phyloP scores from a whole-genome alignment of 2,113 vertebrate species.

The Echinops telfairi region DNA sequence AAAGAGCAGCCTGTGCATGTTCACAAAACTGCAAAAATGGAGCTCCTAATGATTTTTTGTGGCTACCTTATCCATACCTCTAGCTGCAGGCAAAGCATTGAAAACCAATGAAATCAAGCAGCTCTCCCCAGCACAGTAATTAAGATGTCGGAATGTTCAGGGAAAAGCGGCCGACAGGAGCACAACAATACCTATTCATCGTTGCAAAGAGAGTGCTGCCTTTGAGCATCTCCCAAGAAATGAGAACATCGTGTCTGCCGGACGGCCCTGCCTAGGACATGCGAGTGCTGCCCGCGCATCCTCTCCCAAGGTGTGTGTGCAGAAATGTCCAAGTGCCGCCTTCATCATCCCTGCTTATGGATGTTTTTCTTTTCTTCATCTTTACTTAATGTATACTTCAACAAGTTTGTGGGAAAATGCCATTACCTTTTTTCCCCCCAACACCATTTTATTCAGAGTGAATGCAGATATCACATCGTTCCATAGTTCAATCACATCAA shows the following conservation, averaged over 20 bases:
- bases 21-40: conserved; percentile 60
- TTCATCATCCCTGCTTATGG: neutral
- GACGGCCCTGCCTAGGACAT: neutral
- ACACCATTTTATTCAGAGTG: too few species aligned
- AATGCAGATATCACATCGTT: too few species aligned
- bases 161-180: conserved; percentile 10
- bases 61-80: conserved; percentile 63
- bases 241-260: neutral
- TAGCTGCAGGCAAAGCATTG: conserved; percentile 82
- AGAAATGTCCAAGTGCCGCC: neutral
- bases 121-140: conserved; percentile 67
- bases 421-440: too few species aligned
- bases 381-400: neutral
- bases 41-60: conserved; percentile 61
- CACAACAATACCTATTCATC: conserved; percentile 18
- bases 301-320: neutral
- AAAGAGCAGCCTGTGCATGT: conserved; percentile 48
- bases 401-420: too few species aligned
- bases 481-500: too few species aligned
- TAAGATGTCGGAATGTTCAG: conserved; percentile 72
- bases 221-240: conserved; percentile 31
- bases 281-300: neutral
- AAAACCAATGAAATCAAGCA: conserved; percentile 80
- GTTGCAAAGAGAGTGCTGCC: conserved; percentile 35
- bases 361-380: neutral